Evolutionary conservation across 2,888 invertebrate species (phyloP), one percentile per base, ranked within the genome.

Genomic region (Encarsia formosa): DNA sequence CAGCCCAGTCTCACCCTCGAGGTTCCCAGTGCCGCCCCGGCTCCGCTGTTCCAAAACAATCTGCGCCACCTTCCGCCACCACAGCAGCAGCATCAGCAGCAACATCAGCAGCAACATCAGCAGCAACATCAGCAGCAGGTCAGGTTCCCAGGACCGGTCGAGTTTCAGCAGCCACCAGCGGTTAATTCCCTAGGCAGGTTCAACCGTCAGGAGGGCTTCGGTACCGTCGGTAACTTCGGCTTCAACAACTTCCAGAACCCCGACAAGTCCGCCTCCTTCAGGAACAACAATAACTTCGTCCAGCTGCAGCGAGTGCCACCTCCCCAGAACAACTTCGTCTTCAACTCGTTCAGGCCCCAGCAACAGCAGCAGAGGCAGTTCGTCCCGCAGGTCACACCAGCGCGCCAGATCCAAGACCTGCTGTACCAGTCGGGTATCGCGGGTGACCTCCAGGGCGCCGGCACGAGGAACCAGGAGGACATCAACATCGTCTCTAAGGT

Each of bases 401-500:
- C 82, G 41, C 73, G 77, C 26, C 85, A 86, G 63, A 76, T 87
- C 40, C 84, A 84, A 63, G 81, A 82, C 60, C 73, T 87, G 38
- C 69, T 87, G 16, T 78, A 78, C 43, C 83, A 85, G 68, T 83
- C 84, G 42, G 86, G 86, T 29, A 77, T 87, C 34, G 82, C 82
- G 35, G 65, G 63, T 1, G 71, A 72, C 29, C 57, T 73, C 9
- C 65, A 66, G n/a, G 65, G 62, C 15, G 60, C 57, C 0, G 65
- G 63, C 5, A 64, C 65, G 23, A 79, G 81, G 60, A 76, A 76
- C 57, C 81, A 82, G 50, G 88, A 88, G 68, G 89, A 90, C 73
- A 76, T 90, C 44, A 88, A 86, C 68, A 86, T 90, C 64, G 87
- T 90, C 29, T 85, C 87, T 39, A 89, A 89, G 76, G 86, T 90